phyloP scores from a whole-genome alignment of 2,113 vertebrate genomes.

The Gnathonemus echidnorhynchus region DNA sequence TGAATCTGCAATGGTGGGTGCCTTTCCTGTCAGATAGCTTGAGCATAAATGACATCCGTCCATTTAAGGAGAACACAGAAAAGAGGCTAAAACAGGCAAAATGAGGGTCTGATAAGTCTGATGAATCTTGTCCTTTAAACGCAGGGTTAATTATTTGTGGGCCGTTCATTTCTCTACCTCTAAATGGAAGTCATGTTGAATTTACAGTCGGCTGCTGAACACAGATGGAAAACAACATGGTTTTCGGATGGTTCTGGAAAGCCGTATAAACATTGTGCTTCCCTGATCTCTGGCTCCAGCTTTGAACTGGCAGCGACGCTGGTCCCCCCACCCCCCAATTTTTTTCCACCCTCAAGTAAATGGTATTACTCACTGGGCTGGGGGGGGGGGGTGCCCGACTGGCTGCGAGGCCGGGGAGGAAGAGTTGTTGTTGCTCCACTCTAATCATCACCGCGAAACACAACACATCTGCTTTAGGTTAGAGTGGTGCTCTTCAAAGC shows the following conservation, averaged over 20 bases:
- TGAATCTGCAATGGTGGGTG: background rate
- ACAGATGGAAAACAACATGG: background rate
- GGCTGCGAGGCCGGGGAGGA: background rate
- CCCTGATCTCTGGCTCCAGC: conserved; percentile 2
- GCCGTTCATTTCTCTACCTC: background rate
- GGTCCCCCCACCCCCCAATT: background rate
- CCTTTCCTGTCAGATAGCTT: background rate
- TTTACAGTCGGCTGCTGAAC: background rate
- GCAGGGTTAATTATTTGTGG: background rate
- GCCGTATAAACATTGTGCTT: conserved; percentile 8
- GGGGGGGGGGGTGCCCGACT: background rate
- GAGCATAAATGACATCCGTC: background rate
- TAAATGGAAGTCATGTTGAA: background rate
- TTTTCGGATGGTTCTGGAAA: background rate
- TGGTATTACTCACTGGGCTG: conserved; percentile 13
- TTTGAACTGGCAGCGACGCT: conserved; percentile 1
- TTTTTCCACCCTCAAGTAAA: conserved; percentile 23
- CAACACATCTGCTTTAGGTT: conserved; percentile 16
- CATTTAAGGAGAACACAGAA: background rate
- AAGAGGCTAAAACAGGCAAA: background rate
- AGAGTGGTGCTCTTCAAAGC: background rate
- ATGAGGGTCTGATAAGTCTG: background rate
- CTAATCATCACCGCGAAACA: conserved; percentile 13
- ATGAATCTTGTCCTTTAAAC: background rate
- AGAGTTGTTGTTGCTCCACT: conserved; percentile 12